Percentiles rank a stretch among this genome's conserved stretches.
phyloP scores from a whole-genome alignment of 2,888 invertebrate species.

The Ichneumon xanthorius region DNA sequence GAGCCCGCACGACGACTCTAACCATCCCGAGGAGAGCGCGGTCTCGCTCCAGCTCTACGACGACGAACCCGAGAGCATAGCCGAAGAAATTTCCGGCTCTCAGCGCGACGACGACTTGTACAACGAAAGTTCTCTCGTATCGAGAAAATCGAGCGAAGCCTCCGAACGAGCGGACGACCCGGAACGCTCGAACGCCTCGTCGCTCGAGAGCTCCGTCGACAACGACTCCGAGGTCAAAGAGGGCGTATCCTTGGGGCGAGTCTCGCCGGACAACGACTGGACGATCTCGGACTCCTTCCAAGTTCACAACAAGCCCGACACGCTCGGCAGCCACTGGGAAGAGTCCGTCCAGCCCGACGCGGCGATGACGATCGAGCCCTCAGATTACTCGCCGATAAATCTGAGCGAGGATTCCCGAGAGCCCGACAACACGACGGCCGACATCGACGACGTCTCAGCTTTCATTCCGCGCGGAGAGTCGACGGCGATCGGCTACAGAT shows the following conservation, averaged over 20 bases:
- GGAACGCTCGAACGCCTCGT: slow-evolving; percentile 45
- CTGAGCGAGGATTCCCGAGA: slow-evolving; percentile 43
- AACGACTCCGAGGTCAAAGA: slow-evolving; percentile 45
- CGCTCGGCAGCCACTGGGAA: slow-evolving; percentile 21
- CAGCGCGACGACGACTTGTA: slow-evolving; percentile 23
- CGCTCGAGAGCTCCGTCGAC: slow-evolving; percentile 53
- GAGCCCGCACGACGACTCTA: not conserved
- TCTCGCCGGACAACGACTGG: slow-evolving; percentile 71
- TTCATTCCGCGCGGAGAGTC: slow-evolving; percentile 79
- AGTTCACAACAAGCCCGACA: slow-evolving; percentile 45
- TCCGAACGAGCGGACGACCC: slow-evolving; percentile 20
- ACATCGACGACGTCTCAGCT: slow-evolving; percentile 71
- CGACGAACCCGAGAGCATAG: slow-evolving; percentile 55
- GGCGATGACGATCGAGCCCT: slow-evolving; percentile 23
- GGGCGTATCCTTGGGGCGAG: slow-evolving; percentile 50
- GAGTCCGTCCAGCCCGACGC: slow-evolving; percentile 27
- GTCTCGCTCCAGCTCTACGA: slow-evolving; percentile 23
- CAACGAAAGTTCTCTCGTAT: slow-evolving; percentile 46
- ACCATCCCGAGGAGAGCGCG: slow-evolving; percentile 8
- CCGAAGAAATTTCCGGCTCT: slow-evolving; percentile 54
- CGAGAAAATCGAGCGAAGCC: slow-evolving; percentile 39
- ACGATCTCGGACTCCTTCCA: slow-evolving; percentile 77
- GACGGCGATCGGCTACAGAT: slow-evolving; percentile 68
- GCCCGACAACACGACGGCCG: slow-evolving; percentile 62
- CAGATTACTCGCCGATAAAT: slow-evolving; percentile 40